Base-by-base conservation (phyloP, 2,888 invertebrate species). In the Caenorhabditis becei region DNA sequence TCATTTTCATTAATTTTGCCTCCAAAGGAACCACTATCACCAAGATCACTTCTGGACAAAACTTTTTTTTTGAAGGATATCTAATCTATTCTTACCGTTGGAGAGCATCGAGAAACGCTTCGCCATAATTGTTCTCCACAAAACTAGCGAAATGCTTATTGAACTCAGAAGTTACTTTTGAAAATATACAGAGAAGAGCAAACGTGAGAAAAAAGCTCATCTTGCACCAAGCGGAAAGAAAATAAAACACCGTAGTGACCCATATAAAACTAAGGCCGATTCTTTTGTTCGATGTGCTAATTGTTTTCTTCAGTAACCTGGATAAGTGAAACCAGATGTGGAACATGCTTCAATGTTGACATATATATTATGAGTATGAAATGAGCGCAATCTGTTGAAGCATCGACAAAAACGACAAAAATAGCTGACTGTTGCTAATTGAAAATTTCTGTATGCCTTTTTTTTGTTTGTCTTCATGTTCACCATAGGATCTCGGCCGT, bases 21-120 rank as follows among this genome's bases (percentile, higher is more conserved):
- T 26, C 84, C 84, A 65, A 82, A 84, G 4, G 84, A 82, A 0
- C 84, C 84, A 23, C 72, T 62, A 0, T 80, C 78, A 4, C 84
- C 84, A 10, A 84, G 69, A 62, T 84, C 84, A 1, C 61, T 72
- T 67, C 84, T 83, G 35, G 23, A 71, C 44, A 58, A 20, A 24
- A 35, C 18, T 8, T 2, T n/a, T 47, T 28, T 49, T 32, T 47
- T 41, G 14, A 14, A 41, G 14, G 3, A 14, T 23, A 32, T 18
- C 10, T 20, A n/a, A 16, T 11, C 18, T 16, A 35, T 5, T 41
- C 16, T 10, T 18, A 84, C 83, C 83, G 41, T 70, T 83, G 81
- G 16, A 83, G 62, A 1, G 79, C 49, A 53, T 83, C 70, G 4
- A 82, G 20, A 59, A 83, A 79, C 2, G 32, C 54, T 47, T 81